Evolutionary conservation across 2,113 vertebrate species (phyloP).

Genomic region (Onychorhynchus coronatus): DNA sequence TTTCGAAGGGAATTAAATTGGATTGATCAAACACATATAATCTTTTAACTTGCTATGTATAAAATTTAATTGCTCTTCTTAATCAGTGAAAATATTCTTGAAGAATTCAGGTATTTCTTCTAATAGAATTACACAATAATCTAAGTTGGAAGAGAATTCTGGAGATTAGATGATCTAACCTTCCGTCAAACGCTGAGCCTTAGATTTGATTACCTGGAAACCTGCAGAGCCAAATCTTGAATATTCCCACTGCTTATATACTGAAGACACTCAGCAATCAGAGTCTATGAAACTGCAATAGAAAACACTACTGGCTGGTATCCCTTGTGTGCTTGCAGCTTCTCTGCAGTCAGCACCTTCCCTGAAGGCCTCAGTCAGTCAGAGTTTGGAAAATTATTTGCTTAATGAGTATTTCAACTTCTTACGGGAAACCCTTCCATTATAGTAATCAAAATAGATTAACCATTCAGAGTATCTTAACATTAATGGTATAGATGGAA

Average conservation of each 20-base stretch:
- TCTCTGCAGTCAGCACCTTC: not conserved
- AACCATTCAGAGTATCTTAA: not conserved
- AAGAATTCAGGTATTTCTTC: not conserved
- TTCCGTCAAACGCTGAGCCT: not conserved
- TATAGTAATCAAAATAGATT: not conserved
- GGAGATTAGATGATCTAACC: not conserved
- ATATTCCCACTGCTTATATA: not conserved
- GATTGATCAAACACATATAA: not conserved
- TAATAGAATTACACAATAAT: not conserved
- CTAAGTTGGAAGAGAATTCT: not conserved
- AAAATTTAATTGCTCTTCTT: not conserved
- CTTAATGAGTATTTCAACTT: not conserved
- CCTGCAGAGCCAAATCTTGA: not conserved
- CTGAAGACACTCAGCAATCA: not conserved
- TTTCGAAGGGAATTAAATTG: not conserved
- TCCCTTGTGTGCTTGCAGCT: not conserved
- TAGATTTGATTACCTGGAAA: not conserved
- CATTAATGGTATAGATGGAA: not conserved
- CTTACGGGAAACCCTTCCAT: not conserved
- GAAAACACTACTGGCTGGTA: not conserved
- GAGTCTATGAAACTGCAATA: not conserved
- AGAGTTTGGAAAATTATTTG: not conserved
- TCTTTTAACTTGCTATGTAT: not conserved
- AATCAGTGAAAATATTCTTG: not conserved
- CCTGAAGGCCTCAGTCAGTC: not conserved